Evolutionary conservation across 2,113 vertebrate genomes (phyloP).

Genomic region (Pterocles gutturalis): DNA sequence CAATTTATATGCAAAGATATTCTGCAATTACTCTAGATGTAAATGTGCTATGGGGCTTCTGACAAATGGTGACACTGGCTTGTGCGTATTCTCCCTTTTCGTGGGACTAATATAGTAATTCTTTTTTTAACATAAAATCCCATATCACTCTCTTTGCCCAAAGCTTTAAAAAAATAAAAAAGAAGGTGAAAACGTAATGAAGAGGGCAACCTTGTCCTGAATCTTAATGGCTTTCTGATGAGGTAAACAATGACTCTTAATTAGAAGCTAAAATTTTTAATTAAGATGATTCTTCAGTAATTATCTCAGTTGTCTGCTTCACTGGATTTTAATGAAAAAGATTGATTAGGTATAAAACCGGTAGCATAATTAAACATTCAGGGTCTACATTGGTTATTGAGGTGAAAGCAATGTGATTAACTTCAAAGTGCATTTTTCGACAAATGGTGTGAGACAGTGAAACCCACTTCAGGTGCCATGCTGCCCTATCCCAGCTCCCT

Average conservation of each 20-base stretch:
- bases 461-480: background rate
- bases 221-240: conserved; percentile 86
- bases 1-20: conserved; percentile 62
- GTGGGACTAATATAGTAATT: background rate
- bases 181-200: conserved; percentile 58
- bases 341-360: conserved; percentile 88
- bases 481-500: background rate
- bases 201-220: conserved; percentile 76
- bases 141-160: conserved; percentile 13
- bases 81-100: background rate
- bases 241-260: conserved; percentile 94
- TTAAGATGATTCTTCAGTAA: conserved; percentile 91
- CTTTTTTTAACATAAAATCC: background rate
- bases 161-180: background rate
- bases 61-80: background rate
- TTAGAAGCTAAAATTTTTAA: conserved; percentile 92
- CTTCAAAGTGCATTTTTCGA: conserved; percentile 65
- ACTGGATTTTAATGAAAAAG: conserved; percentile 87
- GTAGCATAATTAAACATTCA: conserved; percentile 86
- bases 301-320: conserved; percentile 90
- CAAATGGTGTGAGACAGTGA: conserved; percentile 42
- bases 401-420: conserved; percentile 81
- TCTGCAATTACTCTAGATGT: conserved; percentile 55
- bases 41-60: conserved; percentile 28
- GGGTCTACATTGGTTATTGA: conserved; percentile 74